Conservation (phyloP, 2,797 vertebrate species). For the Craterocephalus amniculus region DNA sequence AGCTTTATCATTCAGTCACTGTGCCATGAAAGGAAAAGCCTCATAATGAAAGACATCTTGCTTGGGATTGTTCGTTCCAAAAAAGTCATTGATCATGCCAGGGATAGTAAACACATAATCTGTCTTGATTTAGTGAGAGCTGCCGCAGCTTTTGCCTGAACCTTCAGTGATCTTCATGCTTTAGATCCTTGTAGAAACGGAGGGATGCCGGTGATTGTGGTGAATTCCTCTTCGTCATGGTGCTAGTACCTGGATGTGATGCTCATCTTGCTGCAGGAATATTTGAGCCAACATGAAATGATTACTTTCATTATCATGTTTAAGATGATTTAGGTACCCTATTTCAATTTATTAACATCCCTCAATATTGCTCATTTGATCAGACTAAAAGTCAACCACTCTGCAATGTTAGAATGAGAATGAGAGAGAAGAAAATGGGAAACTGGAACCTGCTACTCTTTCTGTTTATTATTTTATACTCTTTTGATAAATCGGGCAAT, state of each 20-base stretch:
- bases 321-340: neutral
- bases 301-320: slow-evolving; percentile 7
- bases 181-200: slow-evolving; percentile 38
- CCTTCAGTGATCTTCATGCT: slow-evolving; percentile 57
- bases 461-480: neutral
- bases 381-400: too few relatives aligned
- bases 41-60: slow-evolving; percentile 63
- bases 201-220: slow-evolving; percentile 46
- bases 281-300: neutral
- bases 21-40: slow-evolving; percentile 29
- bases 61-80: slow-evolving; percentile 51
- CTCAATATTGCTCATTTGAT: too few relatives aligned
- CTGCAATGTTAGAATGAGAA: too few relatives aligned
- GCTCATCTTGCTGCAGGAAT: neutral
- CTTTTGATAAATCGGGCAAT: neutral
- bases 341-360: too few relatives aligned
- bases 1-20: slow-evolving; percentile 1
- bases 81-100: slow-evolving; percentile 56
- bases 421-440: too few relatives aligned
- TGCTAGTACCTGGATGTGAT: neutral
- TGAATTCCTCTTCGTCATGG: slow-evolving; percentile 33
- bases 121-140: slow-evolving; percentile 59
- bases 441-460: neutral
- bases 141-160: slow-evolving; percentile 73
- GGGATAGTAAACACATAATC: slow-evolving; percentile 60